phyloP scores from a whole-genome alignment of 1,140 invertebrate species.

The Trichoplusia ni region DNA sequence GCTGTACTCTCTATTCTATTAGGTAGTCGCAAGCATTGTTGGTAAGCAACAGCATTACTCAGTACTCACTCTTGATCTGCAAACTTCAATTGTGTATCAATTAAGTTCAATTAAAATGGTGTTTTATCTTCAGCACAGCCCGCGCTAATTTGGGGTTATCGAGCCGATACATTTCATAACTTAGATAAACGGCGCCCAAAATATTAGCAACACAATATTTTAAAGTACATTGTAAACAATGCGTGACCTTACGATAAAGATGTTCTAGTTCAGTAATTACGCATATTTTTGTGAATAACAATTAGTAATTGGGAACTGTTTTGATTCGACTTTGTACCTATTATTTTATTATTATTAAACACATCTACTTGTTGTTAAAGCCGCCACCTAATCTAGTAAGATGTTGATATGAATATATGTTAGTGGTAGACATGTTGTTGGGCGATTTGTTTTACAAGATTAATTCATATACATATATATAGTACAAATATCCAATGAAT shows the following conservation, averaged over 20 bases:
- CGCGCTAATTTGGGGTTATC: constrained; percentile 41
- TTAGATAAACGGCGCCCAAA: constrained; percentile 16
- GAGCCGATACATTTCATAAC: neutral
- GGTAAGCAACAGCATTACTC: neutral
- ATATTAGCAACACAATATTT: constrained; percentile 6
- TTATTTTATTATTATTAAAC: neutral
- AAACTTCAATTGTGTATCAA: neutral
- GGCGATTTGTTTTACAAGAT: too few relatives aligned
- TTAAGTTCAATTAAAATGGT: constrained; percentile 4
- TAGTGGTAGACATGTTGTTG: too few relatives aligned
- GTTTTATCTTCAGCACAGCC: neutral
- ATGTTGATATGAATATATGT: too few relatives aligned
- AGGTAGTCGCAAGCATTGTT: neutral
- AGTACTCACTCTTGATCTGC: too few relatives aligned
- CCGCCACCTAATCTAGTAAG: too few relatives aligned
- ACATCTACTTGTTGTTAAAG: neutral
- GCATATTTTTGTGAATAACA: constrained; percentile 21
- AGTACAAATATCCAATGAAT: too few relatives aligned
- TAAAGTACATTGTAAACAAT: constrained; percentile 10
- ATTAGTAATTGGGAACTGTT: too few relatives aligned
- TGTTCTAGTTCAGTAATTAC: constrained; percentile 10
- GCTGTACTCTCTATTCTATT: neutral
- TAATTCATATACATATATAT: too few relatives aligned
- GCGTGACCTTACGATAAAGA: constrained; percentile 11
- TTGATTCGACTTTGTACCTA: neutral